These are phyloP conservation scores for Ceuthmochares aereus DNA, from an alignment of 2,113 vertebrate genomes.

Conservation along the genomic window DNA sequence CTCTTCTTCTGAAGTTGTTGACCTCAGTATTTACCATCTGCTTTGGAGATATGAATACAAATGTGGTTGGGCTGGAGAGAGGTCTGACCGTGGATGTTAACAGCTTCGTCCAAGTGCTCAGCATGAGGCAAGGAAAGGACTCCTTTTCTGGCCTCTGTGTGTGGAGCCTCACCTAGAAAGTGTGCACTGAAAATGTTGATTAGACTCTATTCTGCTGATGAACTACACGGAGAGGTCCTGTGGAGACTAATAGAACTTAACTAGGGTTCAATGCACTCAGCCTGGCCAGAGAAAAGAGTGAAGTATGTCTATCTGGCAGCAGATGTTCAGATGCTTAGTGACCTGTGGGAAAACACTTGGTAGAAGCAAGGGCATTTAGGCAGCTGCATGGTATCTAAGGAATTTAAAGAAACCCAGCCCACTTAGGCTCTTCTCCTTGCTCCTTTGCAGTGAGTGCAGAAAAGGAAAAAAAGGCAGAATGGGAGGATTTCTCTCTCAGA, in stretches of 20 bases:
- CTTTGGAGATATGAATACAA: neutral
- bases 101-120: neutral
- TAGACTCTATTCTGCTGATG: neutral
- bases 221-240: constrained; percentile 10
- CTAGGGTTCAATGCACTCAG: constrained; percentile 1
- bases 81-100: neutral
- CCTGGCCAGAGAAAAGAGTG: neutral
- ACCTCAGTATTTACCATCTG: neutral
- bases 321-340: constrained; percentile 52
- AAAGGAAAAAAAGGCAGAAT: neutral
- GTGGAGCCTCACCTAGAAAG: constrained; percentile 10
- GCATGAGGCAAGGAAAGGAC: neutral
- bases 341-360: constrained; percentile 52
- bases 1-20: neutral
- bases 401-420: constrained; percentile 42
- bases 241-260: constrained; percentile 5
- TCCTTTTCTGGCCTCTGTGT: neutral
- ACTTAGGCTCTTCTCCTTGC: neutral
- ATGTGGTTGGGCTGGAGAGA: neutral
- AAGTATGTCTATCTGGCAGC: neutral
- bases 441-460: neutral
- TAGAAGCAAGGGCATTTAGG: constrained; percentile 27
- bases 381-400: constrained; percentile 42
- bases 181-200: constrained; percentile 21
- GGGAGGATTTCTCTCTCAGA: neutral